Base-by-base conservation (phyloP, 2,888 invertebrate species). In the Caenorhabditis plicata region DNA sequence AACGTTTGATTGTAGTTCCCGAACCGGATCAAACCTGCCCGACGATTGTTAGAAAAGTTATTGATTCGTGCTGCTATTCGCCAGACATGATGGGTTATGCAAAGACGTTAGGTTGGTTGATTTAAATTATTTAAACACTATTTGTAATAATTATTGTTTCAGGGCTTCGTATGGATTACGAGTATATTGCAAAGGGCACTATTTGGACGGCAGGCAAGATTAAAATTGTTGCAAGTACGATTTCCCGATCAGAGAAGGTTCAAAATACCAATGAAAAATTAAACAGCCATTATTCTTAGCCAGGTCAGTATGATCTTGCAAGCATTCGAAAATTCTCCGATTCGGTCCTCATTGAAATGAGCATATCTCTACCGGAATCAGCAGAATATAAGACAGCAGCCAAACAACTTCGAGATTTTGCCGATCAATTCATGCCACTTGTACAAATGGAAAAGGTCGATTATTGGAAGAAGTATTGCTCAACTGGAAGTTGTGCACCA, bases 111-210 rank as follows among this genome's bases (percentile, higher is more conserved):
- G 72, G 72, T 53, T n/a, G n/a, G n/a, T n/a, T n/a, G n/a, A n/a
- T n/a, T n/a, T n/a, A n/a, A n/a, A n/a, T n/a, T n/a, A n/a, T n/a
- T n/a, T n/a, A n/a, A n/a, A n/a, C n/a, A 15, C 20, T 38, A 23
- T 33, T 38, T n/a, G 11, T n/a, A 4, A 22, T n/a, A 20, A 15
- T 20, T 11, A 29, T 32, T 27, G n/a, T 38, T 57, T 41, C 22
- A 65, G 65, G 65, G 19, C 46, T 72, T 0, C 58, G 72, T 27
- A 69, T 72, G 69, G 72, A 72, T 39, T 72, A 69, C 43, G 72
- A 72, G 47, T 72, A 56, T 43, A 62, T 72, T 8, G 46, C 63
- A 3, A 68, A 68, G 39, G 72, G 72, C 32, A 61, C 55, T 17
- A 45, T 68, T 15, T 72, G 58, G 60, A 68, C 72, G 8, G 57